Conservation (phyloP, 2,113 vertebrate genomes). For the Campylorhamphus procurvoides region DNA sequence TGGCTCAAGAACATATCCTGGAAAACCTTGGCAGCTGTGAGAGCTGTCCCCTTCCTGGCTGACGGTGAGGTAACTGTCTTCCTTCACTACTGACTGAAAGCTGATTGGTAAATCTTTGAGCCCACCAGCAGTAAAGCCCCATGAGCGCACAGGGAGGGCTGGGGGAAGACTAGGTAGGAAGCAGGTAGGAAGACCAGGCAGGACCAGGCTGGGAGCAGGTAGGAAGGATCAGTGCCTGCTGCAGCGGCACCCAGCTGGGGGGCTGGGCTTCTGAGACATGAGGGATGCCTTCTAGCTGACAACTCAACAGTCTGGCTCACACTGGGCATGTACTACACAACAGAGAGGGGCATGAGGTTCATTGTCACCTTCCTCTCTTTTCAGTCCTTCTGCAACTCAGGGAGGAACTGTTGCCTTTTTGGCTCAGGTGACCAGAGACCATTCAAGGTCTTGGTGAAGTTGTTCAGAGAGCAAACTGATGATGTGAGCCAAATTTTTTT, state of each 20-base stretch:
- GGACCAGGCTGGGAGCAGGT: fast-evolving
- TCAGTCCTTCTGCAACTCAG: neutral
- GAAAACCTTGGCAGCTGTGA: neutral
- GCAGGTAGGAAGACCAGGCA: neutral
- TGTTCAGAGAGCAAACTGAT: neutral
- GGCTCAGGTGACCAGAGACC: neutral
- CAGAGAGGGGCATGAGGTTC: fast-evolving
- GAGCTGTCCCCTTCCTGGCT: neutral
- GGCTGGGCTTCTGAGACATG: neutral
- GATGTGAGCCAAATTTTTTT: neutral
- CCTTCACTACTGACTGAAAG: fast-evolving
- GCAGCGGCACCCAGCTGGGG: neutral
- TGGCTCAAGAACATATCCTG: neutral
- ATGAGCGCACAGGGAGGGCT: fast-evolving
- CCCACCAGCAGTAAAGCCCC: neutral
- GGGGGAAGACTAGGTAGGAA: fast-evolving
- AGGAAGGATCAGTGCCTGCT: neutral
- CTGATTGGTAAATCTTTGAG: neutral
- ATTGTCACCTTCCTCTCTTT: fast-evolving
- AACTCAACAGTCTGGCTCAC: neutral
- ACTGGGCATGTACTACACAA: fast-evolving
- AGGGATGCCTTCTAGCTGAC: neutral
- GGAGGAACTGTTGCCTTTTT: neutral
- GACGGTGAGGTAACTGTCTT: neutral
- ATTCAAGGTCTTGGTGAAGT: neutral